These are phyloP conservation scores for Palythoa grandis DNA, from an alignment of 92 coral and sea anemone species.

Conservation along the genomic window DNA sequence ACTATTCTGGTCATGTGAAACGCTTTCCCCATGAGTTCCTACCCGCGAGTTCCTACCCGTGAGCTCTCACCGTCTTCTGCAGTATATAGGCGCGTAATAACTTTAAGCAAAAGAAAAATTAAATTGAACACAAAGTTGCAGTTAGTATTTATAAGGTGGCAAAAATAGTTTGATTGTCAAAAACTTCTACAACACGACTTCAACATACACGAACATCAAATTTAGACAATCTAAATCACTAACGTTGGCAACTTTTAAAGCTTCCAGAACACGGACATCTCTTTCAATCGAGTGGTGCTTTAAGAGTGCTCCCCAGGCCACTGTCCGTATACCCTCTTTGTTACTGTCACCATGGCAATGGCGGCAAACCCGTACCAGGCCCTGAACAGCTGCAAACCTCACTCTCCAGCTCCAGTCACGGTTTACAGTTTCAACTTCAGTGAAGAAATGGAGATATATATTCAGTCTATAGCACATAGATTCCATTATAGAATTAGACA, in stretches of 20 bases:
- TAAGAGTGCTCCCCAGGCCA: slow-evolving; percentile 91
- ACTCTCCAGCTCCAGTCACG: slow-evolving; percentile 91
- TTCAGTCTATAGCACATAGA: background rate
- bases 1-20: no score
- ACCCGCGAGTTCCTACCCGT: no score
- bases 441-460: background rate
- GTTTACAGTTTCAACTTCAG: slow-evolving; percentile 38
- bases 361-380: slow-evolving; percentile 95
- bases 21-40: no score
- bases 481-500: background rate
- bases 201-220: background rate
- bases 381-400: slow-evolving; percentile 95
- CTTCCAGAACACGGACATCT: slow-evolving; percentile 91
- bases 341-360: slow-evolving; percentile 75
- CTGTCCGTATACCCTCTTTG: slow-evolving; percentile 85
- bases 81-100: no score
- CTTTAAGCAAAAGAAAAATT: no score
- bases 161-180: no score
- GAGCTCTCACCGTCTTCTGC: no score
- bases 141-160: no score
- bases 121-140: no score
- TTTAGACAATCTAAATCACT: background rate
- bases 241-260: slow-evolving; percentile 96
- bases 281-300: slow-evolving; percentile 83
- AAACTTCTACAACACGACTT: no score